Conservation (phyloP, 2,113 vertebrate genomes). For the Tupaia chinensis region DNA sequence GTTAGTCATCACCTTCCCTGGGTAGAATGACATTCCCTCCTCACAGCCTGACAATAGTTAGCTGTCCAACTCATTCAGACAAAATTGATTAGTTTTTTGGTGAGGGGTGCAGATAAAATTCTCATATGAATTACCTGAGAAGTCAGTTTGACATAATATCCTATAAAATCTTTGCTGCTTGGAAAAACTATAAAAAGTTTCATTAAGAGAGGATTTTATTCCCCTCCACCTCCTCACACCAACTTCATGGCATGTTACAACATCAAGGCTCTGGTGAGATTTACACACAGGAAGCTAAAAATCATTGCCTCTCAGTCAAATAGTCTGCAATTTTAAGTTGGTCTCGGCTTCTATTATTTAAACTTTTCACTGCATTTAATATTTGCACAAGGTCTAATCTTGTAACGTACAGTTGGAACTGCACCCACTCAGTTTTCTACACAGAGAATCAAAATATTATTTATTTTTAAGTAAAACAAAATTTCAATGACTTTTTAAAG, state of each 20-base stretch:
- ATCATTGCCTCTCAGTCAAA: background rate
- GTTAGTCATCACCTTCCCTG: background rate
- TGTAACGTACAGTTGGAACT: background rate
- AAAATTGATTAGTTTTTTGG: constrained; percentile 55
- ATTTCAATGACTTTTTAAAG: no score
- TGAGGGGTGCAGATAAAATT: constrained; percentile 32
- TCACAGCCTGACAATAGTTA: constrained; percentile 50
- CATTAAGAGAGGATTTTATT: background rate
- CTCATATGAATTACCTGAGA: constrained; percentile 35
- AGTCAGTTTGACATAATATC: constrained; percentile 64
- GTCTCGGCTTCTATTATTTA: background rate
- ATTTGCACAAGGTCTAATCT: background rate
- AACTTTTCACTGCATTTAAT: background rate
- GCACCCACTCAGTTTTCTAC: background rate
- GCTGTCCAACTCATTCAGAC: background rate
- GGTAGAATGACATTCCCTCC: background rate
- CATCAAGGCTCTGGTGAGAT: background rate
- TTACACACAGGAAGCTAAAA: background rate
- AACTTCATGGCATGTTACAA: background rate
- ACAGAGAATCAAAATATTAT: background rate
- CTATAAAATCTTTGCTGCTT: constrained; percentile 47
- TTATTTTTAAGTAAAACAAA: no score
- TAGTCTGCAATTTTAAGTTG: background rate
- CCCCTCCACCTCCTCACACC: background rate
- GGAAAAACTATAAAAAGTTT: constrained; percentile 64